Base-by-base conservation (phyloP, 2,888 invertebrate species). In the Pantelozetes paolii region DNA sequence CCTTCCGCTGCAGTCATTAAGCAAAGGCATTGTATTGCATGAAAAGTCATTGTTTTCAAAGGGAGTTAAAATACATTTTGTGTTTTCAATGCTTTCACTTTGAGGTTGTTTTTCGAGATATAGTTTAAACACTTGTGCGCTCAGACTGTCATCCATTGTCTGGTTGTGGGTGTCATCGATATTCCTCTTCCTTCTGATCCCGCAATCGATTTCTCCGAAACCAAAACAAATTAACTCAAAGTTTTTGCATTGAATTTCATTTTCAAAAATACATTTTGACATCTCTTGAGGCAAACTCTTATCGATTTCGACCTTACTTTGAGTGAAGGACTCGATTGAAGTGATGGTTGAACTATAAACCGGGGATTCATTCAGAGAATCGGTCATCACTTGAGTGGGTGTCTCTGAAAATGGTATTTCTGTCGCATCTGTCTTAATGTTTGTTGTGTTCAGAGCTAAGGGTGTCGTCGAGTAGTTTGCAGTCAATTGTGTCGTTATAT, bases 161-260 rank as follows among this genome's bases (percentile, higher is more conserved):
- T 57, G 28, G 15, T 57, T 57, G 11, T 13, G 2, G 28, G 3
- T 32, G 18, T 40, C 20, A n/a, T 26, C 26, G 11, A 42, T 26
- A 28, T 20, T 45, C 15, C 69, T 32, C 11, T 45, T 69, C 15
- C 28, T 13, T 42, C 40, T 69, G 1, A 23, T 15, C 11, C 69
- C 42, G 28, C 69, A 69, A 69, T 69, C 69, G 36, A 69, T 42
- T 45, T 42, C 45, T 26, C 69, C 69, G 26, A 3, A 42, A 45
- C 69, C 69, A 28, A 26, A 69, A 15, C 69, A 69, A 11, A 18
- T 40, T 11, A 69, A 15, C 5, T 69, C 45, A 45, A 20, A 28
- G 36, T 45, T 45, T 28, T 69, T 42, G 36, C 69, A 69, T 6
- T 28, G 26, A 69, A 69, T 69, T 15, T 45, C 23, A 18, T 42